Conservation (phyloP, 2,888 invertebrate species). For the Punctoribates punctum region DNA sequence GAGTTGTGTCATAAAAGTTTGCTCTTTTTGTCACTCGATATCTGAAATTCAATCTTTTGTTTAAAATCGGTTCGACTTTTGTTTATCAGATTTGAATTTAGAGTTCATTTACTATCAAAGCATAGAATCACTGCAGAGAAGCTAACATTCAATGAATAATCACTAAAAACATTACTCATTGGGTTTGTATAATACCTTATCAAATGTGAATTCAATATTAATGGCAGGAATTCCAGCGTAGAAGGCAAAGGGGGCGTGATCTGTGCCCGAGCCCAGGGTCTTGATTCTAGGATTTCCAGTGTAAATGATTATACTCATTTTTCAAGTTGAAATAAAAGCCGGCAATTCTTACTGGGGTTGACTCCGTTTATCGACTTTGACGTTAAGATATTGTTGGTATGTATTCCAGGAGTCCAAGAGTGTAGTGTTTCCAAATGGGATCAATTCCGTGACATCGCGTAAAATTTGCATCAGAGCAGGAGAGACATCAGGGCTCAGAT, state of each 20-base stretch:
- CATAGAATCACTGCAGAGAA: not conserved
- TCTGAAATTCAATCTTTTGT: too few relatives aligned
- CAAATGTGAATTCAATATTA: constrained; percentile 52
- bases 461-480: constrained; percentile 46
- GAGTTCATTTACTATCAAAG: not conserved
- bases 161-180: too few relatives aligned
- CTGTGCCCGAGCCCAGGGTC: constrained; percentile 53
- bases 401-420: not conserved
- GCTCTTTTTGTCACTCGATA: too few relatives aligned
- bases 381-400: constrained; percentile 29
- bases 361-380: not conserved
- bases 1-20: too few relatives aligned
- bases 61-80: too few relatives aligned
- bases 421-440: constrained; percentile 32
- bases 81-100: not conserved
- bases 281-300: constrained; percentile 49
- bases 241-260: constrained; percentile 54
- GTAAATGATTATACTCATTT: not conserved
- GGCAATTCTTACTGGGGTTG: not conserved
- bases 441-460: constrained; percentile 49
- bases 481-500: constrained; percentile 42
- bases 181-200: constrained; percentile 45
- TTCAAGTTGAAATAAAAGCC: constrained; percentile 3
- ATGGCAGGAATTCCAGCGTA: constrained; percentile 53
- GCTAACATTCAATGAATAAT: not conserved